phyloP scores from a whole-genome alignment of 2,888 invertebrate species.

The Mythimna impura region DNA sequence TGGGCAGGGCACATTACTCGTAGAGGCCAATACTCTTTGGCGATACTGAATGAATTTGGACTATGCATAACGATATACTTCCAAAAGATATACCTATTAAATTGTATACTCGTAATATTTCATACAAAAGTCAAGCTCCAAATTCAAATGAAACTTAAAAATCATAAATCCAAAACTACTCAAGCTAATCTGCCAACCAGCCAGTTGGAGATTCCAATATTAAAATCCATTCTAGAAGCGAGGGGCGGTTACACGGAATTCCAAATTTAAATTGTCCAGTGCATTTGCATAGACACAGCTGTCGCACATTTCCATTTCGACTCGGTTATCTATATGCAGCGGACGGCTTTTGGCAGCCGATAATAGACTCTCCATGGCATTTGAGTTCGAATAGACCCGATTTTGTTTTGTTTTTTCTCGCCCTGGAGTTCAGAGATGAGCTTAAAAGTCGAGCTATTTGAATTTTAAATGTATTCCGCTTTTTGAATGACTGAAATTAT shows the following conservation, averaged over 20 bases:
- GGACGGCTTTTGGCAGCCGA: slow-evolving; percentile 68
- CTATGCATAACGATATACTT: no score
- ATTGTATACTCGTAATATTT: background rate
- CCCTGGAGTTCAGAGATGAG: slow-evolving; percentile 1
- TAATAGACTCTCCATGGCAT: slow-evolving; percentile 59
- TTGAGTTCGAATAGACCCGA: slow-evolving; percentile 40
- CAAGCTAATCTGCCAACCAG: slow-evolving; percentile 47
- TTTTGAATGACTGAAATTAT: slow-evolving; percentile 4
- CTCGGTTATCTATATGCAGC: slow-evolving; percentile 69
- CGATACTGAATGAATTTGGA: no score
- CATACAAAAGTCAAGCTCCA: background rate
- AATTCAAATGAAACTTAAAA: slow-evolving; percentile 14
- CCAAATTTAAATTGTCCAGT: slow-evolving; percentile 76
- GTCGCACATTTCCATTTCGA: slow-evolving; percentile 74
- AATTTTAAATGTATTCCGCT: slow-evolving; percentile 9
- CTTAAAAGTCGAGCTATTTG: background rate
- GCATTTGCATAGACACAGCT: slow-evolving; percentile 79
- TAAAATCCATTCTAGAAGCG: slow-evolving; percentile 58
- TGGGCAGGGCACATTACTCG: no score
- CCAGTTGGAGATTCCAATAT: slow-evolving; percentile 53
- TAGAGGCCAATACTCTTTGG: no score
- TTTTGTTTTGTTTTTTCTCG: slow-evolving; percentile 28
- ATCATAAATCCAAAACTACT: slow-evolving; percentile 38
- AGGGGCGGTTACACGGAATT: slow-evolving; percentile 65
- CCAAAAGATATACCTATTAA: no score